Evolutionary conservation across 2,113 vertebrate genomes (phyloP), one percentile per base, ranked within the genome.

Genomic region (Megalops atlanticus): DNA sequence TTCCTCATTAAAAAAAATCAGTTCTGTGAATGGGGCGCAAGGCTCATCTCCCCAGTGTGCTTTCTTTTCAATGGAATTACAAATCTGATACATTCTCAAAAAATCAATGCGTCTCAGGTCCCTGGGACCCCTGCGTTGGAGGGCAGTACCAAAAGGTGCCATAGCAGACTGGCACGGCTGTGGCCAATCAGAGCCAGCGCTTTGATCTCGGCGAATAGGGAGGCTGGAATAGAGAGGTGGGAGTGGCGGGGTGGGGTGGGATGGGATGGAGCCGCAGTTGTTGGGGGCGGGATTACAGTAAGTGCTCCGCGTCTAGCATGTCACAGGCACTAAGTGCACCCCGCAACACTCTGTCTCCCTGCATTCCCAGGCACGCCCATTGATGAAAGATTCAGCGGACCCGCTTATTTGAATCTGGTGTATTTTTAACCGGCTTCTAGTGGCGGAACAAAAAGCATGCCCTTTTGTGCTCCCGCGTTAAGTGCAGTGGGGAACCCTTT

Each of bases 391-490:
- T 41, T 40, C 36, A 74, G 21, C 8, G 24, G 39, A 27, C 72
- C 16, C 38, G 14, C 8, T 74, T 74, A 74, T 74, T 74, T 40
- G 1, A 41, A 27, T 41, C 41, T 21, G 11, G n/a, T 0, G 10
- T 39, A 41, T 74, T 41, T 74, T 74, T 74, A 74, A 74, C 35
- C 10, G 69, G 16, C 69, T 58, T 58, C n/a, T 49, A 49, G 24
- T 58, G 21, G 52, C n/a, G 52, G 52, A 58, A 64, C 8, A 31
- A n/a, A n/a, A 58, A 64, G n/a, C n/a, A 31, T 2, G 24, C 58
- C 58, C 31, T 11, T 27, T 31, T 31, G 58, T 64, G 12, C 58
- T 64, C 31, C n/a, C 27, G 31, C 27, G 11, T 31, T n/a, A 64
- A 10, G 58, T 58, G 52, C 14, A 58, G 58, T 2, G 58, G 54